phyloP scores from a whole-genome alignment of 2,888 invertebrate genomes.

The Chironomus riparius region DNA sequence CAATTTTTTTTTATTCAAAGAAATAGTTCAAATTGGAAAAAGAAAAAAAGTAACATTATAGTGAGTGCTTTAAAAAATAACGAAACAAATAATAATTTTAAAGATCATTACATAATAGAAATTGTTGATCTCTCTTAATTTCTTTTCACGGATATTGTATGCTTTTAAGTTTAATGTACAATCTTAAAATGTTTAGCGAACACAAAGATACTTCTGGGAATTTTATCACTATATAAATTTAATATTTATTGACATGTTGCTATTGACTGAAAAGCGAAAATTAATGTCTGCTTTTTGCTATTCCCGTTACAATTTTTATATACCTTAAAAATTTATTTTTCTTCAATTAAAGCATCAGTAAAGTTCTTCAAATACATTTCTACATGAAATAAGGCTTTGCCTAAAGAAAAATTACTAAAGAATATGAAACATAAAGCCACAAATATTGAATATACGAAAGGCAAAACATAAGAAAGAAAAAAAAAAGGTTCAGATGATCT shows the following conservation, averaged over 20 bases:
- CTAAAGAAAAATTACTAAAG: neutral
- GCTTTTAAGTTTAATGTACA: no score
- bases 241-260: neutral
- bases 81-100: neutral
- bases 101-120: neutral
- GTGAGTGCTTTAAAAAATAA: no score
- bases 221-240: neutral
- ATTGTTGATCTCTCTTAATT: neutral
- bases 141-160: no score
- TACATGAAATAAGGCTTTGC: neutral
- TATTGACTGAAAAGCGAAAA: neutral
- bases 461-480: neutral
- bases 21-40: neutral
- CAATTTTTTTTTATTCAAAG: neutral
- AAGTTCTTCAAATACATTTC: neutral
- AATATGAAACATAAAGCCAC: neutral
- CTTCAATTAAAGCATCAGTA: neutral
- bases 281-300: neutral
- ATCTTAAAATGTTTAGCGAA: no score
- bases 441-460: neutral
- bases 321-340: neutral
- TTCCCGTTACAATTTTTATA: neutral
- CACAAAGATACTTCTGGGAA: no score
- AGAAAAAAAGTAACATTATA: neutral
- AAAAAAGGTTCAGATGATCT: neutral